phyloP scores from a whole-genome alignment of 2,113 vertebrate species.

The Sinocyclocheilus rhinocerous region DNA sequence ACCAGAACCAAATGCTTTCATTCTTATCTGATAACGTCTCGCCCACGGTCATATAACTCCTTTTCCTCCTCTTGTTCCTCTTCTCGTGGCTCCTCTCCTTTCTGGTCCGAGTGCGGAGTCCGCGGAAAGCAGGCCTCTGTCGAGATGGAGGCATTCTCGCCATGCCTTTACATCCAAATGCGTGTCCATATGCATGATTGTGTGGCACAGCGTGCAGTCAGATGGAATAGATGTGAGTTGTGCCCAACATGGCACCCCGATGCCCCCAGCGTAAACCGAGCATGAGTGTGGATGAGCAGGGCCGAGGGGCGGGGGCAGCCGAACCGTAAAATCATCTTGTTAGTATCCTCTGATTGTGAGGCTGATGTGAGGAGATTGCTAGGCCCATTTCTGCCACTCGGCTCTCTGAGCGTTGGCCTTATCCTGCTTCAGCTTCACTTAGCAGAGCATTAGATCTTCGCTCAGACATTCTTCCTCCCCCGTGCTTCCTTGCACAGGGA shows the following conservation, averaged over 20 bases:
- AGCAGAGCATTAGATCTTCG: conserved; percentile 37
- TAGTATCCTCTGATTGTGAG: conserved; percentile 52
- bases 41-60: conserved; percentile 66
- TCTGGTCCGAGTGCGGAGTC: neutral
- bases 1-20: conserved; percentile 68
- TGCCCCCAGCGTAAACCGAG: conserved; percentile 48
- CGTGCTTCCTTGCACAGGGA: neutral
- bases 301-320: conserved; percentile 32
- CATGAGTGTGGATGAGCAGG: conserved; percentile 12
- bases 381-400: neutral
- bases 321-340: conserved; percentile 56
- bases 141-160: neutral
- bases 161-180: neutral
- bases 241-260: conserved; percentile 47
- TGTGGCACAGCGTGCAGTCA: conserved; percentile 34
- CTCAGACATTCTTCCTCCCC: conserved; percentile 17
- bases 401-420: neutral
- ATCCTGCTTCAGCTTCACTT: conserved; percentile 23
- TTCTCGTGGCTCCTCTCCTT: neutral
- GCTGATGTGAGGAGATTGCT: conserved; percentile 36
- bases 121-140: neutral
- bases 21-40: conserved; percentile 75
- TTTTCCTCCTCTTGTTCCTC: conserved; percentile 41
- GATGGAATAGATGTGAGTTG: conserved; percentile 44
- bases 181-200: conserved; percentile 26